Evolutionary conservation across 2,888 invertebrate species (phyloP).

Genomic region (Lithophane semibrunnea): DNA sequence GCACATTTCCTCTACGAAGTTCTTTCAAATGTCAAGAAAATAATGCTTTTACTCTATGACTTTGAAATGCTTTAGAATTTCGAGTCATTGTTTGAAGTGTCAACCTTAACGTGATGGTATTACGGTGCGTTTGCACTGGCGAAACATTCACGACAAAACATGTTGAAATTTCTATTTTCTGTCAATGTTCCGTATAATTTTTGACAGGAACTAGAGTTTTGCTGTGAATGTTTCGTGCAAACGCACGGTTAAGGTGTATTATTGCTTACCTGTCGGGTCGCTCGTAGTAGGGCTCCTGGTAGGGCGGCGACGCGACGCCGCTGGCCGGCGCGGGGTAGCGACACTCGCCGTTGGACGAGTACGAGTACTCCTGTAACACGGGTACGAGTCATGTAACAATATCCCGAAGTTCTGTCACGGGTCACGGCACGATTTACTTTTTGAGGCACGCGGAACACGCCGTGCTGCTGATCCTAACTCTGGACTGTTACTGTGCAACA

Average conservation of each 20-base stretch:
- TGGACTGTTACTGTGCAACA: background rate
- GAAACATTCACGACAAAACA: too few relatives aligned
- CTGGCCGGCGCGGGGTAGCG: conserved; percentile 68
- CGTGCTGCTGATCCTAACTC: background rate
- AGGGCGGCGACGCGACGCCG: conserved; percentile 72
- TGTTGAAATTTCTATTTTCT: too few relatives aligned
- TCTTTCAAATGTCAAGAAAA: background rate
- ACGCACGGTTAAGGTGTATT: background rate
- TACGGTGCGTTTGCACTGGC: too few relatives aligned
- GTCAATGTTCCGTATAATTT: too few relatives aligned
- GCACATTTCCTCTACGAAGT: background rate
- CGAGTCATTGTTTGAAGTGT: background rate
- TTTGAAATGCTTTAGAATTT: background rate
- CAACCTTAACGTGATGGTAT: background rate
- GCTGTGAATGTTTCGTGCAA: too few relatives aligned
- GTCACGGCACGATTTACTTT: background rate
- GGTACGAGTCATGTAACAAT: background rate
- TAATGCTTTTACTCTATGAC: background rate
- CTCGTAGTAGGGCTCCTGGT: conserved; percentile 77
- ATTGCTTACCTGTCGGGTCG: conserved; percentile 73
- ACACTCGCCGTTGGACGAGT: conserved; percentile 81
- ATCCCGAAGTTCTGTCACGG: background rate
- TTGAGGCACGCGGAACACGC: background rate
- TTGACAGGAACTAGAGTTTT: too few relatives aligned
- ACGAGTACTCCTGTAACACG: conserved; percentile 77